These are phyloP conservation scores for Acanthornis magna DNA, from an alignment of 2,797 vertebrate species.

Conservation along the genomic window DNA sequence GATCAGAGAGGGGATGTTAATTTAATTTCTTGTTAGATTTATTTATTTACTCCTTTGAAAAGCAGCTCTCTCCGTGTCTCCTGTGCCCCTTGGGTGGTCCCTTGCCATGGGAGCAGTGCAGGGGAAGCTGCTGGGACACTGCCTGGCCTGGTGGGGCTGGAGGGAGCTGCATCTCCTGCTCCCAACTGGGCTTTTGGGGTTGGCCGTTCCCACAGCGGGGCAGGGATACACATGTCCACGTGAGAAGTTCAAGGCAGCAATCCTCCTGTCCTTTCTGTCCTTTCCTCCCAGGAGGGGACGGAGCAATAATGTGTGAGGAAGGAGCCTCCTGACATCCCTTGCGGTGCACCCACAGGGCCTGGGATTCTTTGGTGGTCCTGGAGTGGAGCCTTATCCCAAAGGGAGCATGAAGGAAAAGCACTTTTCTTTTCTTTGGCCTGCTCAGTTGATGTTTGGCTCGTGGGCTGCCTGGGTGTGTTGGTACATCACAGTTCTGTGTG, in stretches of 20 bases:
- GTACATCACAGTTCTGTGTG: accelerated
- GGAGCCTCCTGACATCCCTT: background rate
- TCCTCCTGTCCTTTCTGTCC: background rate
- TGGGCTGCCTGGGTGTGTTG: background rate
- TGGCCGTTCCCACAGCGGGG: background rate
- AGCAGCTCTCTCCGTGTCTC: background rate
- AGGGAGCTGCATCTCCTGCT: background rate
- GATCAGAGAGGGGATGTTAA: background rate
- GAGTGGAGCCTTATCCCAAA: accelerated
- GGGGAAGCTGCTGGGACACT: background rate
- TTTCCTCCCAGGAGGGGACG: background rate
- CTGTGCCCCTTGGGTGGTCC: background rate
- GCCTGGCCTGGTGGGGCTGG: background rate
- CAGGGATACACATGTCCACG: accelerated
- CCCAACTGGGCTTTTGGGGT: background rate
- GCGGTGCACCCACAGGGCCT: accelerated
- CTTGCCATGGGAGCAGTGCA: accelerated
- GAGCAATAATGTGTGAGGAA: background rate
- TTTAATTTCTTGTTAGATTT: background rate
- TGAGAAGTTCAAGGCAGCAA: background rate
- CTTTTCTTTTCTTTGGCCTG: background rate
- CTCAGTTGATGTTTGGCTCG: accelerated
- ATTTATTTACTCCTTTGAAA: background rate
- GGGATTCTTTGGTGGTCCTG: accelerated
- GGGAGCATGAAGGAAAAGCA: background rate